phyloP scores from a whole-genome alignment of 1,140 invertebrate genomes.

The Scaptodrosophila lebanonensis region DNA sequence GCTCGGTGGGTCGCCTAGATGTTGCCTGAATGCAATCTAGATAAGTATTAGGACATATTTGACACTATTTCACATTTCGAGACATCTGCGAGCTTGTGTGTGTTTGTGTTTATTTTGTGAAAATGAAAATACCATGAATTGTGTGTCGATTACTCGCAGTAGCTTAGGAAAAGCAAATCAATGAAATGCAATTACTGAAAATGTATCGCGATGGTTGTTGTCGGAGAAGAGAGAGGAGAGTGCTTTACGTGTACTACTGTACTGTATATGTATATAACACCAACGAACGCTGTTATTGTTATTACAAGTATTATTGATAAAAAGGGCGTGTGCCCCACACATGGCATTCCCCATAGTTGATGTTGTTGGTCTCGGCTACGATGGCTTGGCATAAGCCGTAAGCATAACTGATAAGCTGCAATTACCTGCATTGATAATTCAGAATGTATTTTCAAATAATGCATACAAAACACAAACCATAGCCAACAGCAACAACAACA shows the following conservation, averaged over 20 bases:
- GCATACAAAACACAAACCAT: conserved; percentile 27
- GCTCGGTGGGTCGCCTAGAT: conserved; percentile 18
- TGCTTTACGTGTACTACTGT: neutral
- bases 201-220: conserved; percentile 33
- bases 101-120: conserved; percentile 59
- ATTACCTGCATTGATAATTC: conserved; percentile 75
- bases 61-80: conserved; percentile 61
- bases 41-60: conserved; percentile 76
- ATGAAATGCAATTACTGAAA: conserved; percentile 71
- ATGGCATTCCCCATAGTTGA: conserved; percentile 1
- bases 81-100: conserved; percentile 37
- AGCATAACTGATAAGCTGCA: conserved; percentile 75
- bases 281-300: conserved; percentile 65
- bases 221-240: neutral
- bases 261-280: conserved; percentile 50
- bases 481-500: conserved; percentile 19
- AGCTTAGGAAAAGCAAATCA: conserved; percentile 54
- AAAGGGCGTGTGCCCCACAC: conserved; percentile 41
- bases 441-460: conserved; percentile 65
- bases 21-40: conserved; percentile 65
- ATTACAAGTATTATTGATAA: conserved; percentile 39
- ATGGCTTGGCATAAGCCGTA: conserved; percentile 42
- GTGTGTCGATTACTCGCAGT: neutral
- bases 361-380: conserved; percentile 36
- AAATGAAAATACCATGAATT: conserved; percentile 46